These are phyloP conservation scores for Hemiscyllium ocellatum DNA, from an alignment of 2,113 vertebrate species.

Conservation along the genomic window DNA sequence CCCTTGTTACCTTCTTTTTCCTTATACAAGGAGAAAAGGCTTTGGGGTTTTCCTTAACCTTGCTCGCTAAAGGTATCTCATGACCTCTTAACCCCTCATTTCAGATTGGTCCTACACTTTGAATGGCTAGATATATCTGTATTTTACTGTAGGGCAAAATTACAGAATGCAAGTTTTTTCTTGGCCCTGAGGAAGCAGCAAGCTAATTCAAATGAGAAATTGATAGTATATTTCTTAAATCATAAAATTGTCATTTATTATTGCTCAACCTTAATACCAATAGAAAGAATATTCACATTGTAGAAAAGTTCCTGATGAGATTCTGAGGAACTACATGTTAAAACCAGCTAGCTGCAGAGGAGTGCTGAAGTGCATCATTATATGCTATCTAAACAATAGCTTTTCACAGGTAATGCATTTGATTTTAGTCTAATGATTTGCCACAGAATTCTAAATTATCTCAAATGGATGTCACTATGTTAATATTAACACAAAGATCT, in stretches of 20 bases:
- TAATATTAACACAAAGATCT: background rate
- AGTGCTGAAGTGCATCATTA: background rate
- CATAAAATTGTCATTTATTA: background rate
- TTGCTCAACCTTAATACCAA: background rate
- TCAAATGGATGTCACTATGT: background rate
- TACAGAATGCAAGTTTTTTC: background rate
- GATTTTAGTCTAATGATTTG: background rate
- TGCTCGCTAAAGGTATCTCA: too few relatives aligned
- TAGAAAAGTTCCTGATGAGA: background rate
- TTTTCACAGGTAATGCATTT: background rate
- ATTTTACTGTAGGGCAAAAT: background rate
- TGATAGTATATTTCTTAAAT: background rate
- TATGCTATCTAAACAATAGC: background rate
- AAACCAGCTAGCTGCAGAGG: background rate
- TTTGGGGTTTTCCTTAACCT: too few relatives aligned
- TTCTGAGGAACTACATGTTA: background rate
- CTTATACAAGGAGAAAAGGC: too few relatives aligned
- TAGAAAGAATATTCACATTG: background rate
- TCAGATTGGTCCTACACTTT: background rate
- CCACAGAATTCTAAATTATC: background rate
- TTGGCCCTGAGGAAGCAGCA: background rate
- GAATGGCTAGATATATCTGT: background rate
- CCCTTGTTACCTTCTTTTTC: too few relatives aligned
- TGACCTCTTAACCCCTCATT: too few relatives aligned
- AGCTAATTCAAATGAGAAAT: background rate